Evolutionary conservation across 2,797 vertebrate species (phyloP), one percentile per base, ranked within the genome.

Genomic region (Anolis apletophallus): DNA sequence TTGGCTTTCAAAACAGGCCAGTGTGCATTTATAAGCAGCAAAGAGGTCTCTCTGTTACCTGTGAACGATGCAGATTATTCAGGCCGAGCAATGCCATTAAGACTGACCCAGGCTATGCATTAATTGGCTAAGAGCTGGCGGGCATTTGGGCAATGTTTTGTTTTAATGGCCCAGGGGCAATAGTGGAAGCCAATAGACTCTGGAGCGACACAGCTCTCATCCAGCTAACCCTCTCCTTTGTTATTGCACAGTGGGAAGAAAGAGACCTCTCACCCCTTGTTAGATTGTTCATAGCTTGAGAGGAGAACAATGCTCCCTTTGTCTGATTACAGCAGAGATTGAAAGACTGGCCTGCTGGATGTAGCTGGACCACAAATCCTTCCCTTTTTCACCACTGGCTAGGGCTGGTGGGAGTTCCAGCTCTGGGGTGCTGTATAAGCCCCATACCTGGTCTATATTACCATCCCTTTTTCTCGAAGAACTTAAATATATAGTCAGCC

Each of bases 1-100:
- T 87, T 95, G 92, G 94, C 94, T 93, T 92, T 87, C 90, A 91
- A 89, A 94, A 89, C 64, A 87, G 87, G 92, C 50, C 85, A 81
- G 90, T 94, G 87, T 73, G 84, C 90, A 92, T 92, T 91, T 86
- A 91, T 89, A 90, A 87, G 52, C 13, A 32, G 6, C 17, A 54
- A 16, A 21, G 1, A 21, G 26, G n/a, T 29, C 11, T 1, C 36
- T 32, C 72, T 40, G 32, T 16, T 29, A 19, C 54, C 36, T 82
- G 13, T n/a, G 26, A 40, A 9, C 16, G 4, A 13, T 12, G 81
- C 21, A 40, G 23, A 54, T 40, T 21, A 82, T 34, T 29, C 21
- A 59, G 55, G 29, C 46, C 1, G 11, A 3, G 69, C 57, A 36
- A 29, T 9, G 68, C 23, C 21, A 55, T 55, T 67, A 26, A 17